A percentile compares a stretch with the other conserved stretches of the same genome.
phyloP scores from a whole-genome alignment of 2,113 vertebrate species.

The Chaetura pelagica region DNA sequence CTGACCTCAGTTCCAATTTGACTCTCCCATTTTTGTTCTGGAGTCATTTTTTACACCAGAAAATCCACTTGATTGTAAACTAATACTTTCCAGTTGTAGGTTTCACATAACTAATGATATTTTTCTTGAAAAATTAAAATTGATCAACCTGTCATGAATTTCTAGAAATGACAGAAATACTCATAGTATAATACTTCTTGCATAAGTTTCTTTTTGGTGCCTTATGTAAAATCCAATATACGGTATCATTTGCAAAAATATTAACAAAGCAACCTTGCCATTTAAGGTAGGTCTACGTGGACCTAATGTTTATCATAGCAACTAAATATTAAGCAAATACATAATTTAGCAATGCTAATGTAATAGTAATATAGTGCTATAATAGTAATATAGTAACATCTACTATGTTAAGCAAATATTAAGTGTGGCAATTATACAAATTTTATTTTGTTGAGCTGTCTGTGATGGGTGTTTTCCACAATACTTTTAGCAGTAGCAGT shows the following conservation, averaged over 20 bases:
- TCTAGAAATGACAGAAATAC: not conserved
- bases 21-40: slow-evolving; percentile 38
- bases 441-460: not conserved
- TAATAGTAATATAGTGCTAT: not conserved
- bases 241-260: not conserved
- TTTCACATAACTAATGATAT: not conserved
- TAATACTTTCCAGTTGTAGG: not conserved
- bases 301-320: not conserved
- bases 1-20: slow-evolving; percentile 18
- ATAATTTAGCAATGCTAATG: not conserved
- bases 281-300: not conserved
- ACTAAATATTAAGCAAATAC: not conserved
- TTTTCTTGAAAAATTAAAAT: not conserved
- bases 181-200: not conserved
- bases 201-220: not conserved
- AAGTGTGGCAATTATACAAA: not conserved
- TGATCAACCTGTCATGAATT: not conserved
- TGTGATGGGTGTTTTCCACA: not conserved
- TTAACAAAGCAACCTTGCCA: not conserved
- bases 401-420: not conserved
- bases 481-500: not conserved
- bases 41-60: slow-evolving; percentile 24
- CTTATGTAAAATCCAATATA: not conserved
- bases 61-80: not conserved
- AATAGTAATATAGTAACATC: not conserved